A percentile compares a stretch with the other conserved stretches of the same genome.
Conservation (phyloP, 1,140 invertebrate species). For the Lepidurus arcticus region DNA sequence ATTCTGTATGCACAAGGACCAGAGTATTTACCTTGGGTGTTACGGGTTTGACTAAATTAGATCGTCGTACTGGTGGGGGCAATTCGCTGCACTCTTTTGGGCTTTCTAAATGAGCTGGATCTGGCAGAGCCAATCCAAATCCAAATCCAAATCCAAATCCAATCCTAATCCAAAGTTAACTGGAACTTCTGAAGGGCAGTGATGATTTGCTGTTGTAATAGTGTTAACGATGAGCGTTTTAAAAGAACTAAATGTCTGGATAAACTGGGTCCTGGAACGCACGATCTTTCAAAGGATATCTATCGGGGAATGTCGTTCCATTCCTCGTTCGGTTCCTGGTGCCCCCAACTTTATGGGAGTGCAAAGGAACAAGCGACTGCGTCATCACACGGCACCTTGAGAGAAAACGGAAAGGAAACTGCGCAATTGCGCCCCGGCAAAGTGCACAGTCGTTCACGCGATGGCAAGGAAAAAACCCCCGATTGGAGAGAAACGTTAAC, state of each 20-base stretch:
- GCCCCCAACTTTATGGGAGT: not conserved
- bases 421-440: conserved; percentile 1
- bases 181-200: no score
- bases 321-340: not conserved
- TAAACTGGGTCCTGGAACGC: not conserved
- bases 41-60: not conserved
- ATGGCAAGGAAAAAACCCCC: not conserved
- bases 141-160: no score
- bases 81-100: not conserved
- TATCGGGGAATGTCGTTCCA: not conserved
- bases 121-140: no score
- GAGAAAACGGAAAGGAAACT: not conserved
- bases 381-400: not conserved
- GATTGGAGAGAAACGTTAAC: not conserved
- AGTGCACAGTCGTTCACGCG: not conserved
- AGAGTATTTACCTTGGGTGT: not conserved
- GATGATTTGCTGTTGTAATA: no score
- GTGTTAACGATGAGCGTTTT: no score
- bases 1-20: not conserved
- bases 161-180: no score
- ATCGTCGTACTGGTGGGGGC: not conserved
- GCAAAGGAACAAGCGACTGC: conserved; percentile 7
- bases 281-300: not conserved
- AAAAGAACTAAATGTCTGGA: not conserved
- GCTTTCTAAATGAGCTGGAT: not conserved